These are phyloP conservation scores for Nansenia antarctica DNA, from an alignment of 2,113 vertebrate genomes.

Conservation along the genomic window DNA sequence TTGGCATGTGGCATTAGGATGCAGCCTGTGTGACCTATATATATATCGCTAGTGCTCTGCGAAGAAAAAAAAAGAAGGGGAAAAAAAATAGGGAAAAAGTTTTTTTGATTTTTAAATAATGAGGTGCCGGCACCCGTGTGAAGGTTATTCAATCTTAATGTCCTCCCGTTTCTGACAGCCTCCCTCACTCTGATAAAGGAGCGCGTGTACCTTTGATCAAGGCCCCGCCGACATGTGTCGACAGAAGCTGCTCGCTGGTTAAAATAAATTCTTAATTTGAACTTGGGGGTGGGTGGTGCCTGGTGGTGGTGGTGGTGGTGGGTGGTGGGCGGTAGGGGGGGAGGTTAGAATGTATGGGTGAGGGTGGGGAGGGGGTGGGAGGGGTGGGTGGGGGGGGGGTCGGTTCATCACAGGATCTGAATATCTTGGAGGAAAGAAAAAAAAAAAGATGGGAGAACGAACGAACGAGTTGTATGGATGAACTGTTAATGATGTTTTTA, in stretches of 20 bases:
- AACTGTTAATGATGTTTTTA: slow-evolving; percentile 59
- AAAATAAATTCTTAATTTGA: slow-evolving; percentile 81
- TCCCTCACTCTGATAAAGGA: slow-evolving; percentile 75
- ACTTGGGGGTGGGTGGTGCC: slow-evolving; percentile 66
- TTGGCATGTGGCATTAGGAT: slow-evolving; percentile 64
- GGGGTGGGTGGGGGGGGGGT: slow-evolving; percentile 13
- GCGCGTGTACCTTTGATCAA: slow-evolving; percentile 77
- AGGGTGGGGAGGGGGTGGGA: neutral
- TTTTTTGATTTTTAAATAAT: slow-evolving; percentile 79
- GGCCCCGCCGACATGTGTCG: slow-evolving; percentile 73
- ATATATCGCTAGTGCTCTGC: slow-evolving; percentile 39
- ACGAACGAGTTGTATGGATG: slow-evolving; percentile 43
- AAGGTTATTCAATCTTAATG: slow-evolving; percentile 84
- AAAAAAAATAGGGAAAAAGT: too few species aligned
- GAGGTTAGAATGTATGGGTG: neutral
- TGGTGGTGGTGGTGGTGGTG: slow-evolving; percentile 26
- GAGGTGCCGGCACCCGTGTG: slow-evolving; percentile 73
- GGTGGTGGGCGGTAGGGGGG: slow-evolving; percentile 11
- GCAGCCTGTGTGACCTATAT: slow-evolving; percentile 69
- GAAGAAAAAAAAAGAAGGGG: too few species aligned
- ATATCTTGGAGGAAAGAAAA: slow-evolving; percentile 47
- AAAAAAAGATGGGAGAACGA: slow-evolving; percentile 42
- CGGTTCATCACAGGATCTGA: slow-evolving; percentile 58
- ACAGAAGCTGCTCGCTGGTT: slow-evolving; percentile 76
- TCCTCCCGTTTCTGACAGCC: slow-evolving; percentile 76